phyloP scores from a whole-genome alignment of 2,888 invertebrate genomes.

The Ichneumoninae sp. region DNA sequence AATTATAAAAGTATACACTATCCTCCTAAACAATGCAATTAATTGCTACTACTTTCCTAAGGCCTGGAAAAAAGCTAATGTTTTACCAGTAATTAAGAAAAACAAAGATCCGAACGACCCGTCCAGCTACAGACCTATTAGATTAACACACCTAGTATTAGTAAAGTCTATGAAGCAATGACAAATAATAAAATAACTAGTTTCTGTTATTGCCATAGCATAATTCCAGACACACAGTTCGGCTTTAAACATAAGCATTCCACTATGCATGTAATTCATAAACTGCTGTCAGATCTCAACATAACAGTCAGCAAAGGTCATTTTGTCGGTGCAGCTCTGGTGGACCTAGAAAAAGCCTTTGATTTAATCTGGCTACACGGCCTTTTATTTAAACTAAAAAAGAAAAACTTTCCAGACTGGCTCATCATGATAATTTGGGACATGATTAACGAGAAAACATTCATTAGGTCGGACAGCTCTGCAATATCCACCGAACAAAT shows the following conservation, averaged over 20 bases:
- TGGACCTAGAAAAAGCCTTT: background rate
- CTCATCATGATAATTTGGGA: background rate
- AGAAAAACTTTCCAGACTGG: background rate
- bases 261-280: constrained; percentile 17
- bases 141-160: constrained; percentile 6
- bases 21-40: no score
- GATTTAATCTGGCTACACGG: background rate
- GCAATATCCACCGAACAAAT: no score
- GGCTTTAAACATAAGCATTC: constrained; percentile 21
- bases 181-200: background rate
- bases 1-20: no score
- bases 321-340: background rate
- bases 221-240: constrained; percentile 15
- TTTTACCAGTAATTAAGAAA: no score
- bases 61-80: no score
- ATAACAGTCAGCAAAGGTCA: background rate
- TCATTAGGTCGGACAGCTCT: background rate
- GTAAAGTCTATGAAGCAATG: constrained; percentile 11
- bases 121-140: constrained; percentile 14
- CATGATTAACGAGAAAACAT: background rate
- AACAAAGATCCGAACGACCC: background rate
- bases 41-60: no score
- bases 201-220: background rate
- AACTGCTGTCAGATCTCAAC: background rate
- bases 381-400: background rate